A percentile compares a stretch with the other conserved stretches of the same genome.
phyloP scores from a whole-genome alignment of 2,797 vertebrate genomes.

The Natrix natrix region DNA sequence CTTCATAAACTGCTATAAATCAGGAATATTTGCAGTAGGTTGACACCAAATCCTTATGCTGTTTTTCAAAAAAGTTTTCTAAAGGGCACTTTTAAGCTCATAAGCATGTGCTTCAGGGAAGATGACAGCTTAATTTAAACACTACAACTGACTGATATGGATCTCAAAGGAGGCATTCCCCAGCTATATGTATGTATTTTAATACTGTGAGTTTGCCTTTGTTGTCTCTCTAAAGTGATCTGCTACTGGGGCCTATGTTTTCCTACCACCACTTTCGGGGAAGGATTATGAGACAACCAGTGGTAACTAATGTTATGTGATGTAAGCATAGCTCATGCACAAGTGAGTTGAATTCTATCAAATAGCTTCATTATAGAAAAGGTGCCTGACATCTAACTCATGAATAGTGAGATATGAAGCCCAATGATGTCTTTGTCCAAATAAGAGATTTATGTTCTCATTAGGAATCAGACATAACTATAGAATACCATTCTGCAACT shows the following conservation, averaged over 20 bases:
- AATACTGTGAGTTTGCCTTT: not conserved
- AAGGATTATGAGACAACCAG: slow-evolving; percentile 15
- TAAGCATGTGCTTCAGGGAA: slow-evolving; percentile 19
- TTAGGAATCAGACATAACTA: not conserved
- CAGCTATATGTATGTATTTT: not conserved
- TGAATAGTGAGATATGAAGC: not conserved
- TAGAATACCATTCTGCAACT: not conserved
- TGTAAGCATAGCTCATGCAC: slow-evolving; percentile 1
- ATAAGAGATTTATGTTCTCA: not conserved
- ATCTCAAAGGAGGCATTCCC: slow-evolving; percentile 24
- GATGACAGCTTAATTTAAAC: slow-evolving; percentile 48
- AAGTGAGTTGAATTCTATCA: slow-evolving; percentile 14
- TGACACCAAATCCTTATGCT: not conserved
- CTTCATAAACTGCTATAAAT: not conserved
- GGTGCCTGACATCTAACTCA: not conserved
- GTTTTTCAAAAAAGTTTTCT: slow-evolving; percentile 16
- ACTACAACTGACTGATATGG: slow-evolving; percentile 1
- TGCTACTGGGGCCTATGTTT: slow-evolving; percentile 7
- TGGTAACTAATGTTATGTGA: slow-evolving; percentile 8
- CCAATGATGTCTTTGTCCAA: not conserved
- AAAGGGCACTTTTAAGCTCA: slow-evolving; percentile 26
- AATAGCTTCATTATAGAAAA: slow-evolving; percentile 16
- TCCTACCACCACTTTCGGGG: not conserved
- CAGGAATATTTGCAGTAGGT: slow-evolving; percentile 2
- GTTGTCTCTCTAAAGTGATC: not conserved